These are phyloP conservation scores for Crocidura indochinensis DNA, from an alignment of 2,797 vertebrate species.

Conservation along the genomic window DNA sequence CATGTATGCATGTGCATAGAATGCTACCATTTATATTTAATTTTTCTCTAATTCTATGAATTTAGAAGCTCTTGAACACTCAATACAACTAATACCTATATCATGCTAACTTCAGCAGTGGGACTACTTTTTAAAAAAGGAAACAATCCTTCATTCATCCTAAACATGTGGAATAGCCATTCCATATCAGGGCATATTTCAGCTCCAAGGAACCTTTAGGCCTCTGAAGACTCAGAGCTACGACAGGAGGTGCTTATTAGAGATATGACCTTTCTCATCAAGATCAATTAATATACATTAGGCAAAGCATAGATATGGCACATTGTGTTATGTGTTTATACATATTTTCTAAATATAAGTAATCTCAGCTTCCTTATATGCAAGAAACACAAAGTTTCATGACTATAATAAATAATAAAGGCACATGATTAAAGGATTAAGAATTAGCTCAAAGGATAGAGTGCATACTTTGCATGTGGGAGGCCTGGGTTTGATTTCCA, in stretches of 20 bases:
- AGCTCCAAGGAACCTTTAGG: constrained; percentile 43
- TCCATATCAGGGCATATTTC: constrained; percentile 34
- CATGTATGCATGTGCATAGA: background rate
- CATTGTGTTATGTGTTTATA: background rate
- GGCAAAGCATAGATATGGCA: background rate
- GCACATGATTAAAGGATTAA: background rate
- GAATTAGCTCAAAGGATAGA: too few relatives aligned
- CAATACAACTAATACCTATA: background rate
- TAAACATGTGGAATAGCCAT: constrained; percentile 44
- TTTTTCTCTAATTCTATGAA: constrained; percentile 22
- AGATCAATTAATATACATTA: constrained; percentile 63
- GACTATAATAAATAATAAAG: constrained; percentile 46
- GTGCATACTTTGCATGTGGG: too few relatives aligned
- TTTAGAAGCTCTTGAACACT: constrained; percentile 37
- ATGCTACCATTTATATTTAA: background rate
- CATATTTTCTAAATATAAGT: constrained; percentile 39
- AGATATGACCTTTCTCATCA: constrained; percentile 47
- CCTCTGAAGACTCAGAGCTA: constrained; percentile 48
- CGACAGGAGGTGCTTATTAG: constrained; percentile 47
- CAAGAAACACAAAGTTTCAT: constrained; percentile 19
- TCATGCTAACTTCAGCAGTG: constrained; percentile 8
- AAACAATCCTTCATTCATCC: constrained; percentile 23
- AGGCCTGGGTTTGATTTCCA: too few relatives aligned
- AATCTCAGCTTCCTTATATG: constrained; percentile 16
- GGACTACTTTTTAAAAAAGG: background rate